Evolutionary conservation across 2,797 vertebrate genomes (phyloP).

Genomic region (Melanotaenia trifasciata): DNA sequence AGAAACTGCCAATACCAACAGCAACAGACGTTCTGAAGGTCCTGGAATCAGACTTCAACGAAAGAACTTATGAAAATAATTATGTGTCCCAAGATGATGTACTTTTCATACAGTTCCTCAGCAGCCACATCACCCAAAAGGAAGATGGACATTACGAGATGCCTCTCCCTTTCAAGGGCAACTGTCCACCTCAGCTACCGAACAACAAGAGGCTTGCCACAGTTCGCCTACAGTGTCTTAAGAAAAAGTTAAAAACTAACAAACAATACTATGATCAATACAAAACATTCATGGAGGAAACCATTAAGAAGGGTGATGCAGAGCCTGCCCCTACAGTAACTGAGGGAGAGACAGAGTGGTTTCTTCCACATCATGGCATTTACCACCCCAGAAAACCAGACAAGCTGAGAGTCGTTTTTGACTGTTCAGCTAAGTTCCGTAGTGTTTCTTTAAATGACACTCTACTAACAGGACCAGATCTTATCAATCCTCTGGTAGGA

Average conservation of each 20-base stretch:
- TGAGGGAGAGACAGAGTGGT: neutral
- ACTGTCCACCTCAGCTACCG: conserved; percentile 2
- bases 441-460: neutral
- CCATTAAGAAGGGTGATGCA: conserved; percentile 19
- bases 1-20: conserved; percentile 17
- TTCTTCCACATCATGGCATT: neutral
- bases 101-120: conserved; percentile 6
- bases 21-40: conserved; percentile 29
- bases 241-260: conserved; percentile 19
- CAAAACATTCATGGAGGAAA: conserved; percentile 35
- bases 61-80: conserved; percentile 12
- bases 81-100: conserved; percentile 8
- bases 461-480: conserved; percentile 4
- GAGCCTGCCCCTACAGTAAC: conserved; percentile 15
- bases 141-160: conserved; percentile 4
- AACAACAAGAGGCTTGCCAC: neutral
- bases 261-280: conserved; percentile 27
- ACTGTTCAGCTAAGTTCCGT: conserved; percentile 14
- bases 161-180: too few species aligned
- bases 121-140: neutral
- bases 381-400: conserved; percentile 1
- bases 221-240: conserved; percentile 5
- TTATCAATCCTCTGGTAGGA: conserved; percentile 3
- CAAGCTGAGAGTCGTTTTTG: neutral
- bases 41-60: conserved; percentile 43